phyloP scores from a whole-genome alignment of 2,113 vertebrate genomes.

The Clupea harengus region DNA sequence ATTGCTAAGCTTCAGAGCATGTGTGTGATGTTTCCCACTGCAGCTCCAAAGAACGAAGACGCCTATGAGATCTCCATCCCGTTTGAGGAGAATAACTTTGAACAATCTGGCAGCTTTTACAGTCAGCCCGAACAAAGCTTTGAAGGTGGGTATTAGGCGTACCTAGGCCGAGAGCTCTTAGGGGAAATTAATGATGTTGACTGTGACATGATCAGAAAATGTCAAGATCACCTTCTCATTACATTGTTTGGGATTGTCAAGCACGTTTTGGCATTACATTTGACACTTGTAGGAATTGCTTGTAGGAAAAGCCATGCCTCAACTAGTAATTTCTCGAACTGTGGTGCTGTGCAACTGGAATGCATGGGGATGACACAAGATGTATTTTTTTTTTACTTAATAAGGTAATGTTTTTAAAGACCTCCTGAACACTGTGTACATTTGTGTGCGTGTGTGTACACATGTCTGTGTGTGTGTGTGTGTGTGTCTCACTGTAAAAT shows the following conservation, averaged over 20 bases:
- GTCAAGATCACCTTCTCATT: too few species aligned
- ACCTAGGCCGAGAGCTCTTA: background rate
- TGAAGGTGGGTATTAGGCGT: conserved; percentile 68
- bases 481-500: background rate
- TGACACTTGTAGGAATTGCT: too few species aligned
- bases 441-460: background rate
- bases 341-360: background rate
- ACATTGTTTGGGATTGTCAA: too few species aligned
- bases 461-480: conserved; percentile 1
- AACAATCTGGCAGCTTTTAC: conserved; percentile 74
- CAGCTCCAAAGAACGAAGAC: conserved; percentile 81
- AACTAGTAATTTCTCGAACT: too few species aligned
- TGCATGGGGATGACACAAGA: background rate
- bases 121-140: conserved; percentile 73
- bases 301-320: too few species aligned
- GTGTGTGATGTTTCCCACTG: background rate
- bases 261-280: too few species aligned
- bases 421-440: too few species aligned
- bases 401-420: background rate
- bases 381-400: too few species aligned
- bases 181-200: background rate
- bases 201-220: too few species aligned
- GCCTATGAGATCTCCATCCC: conserved; percentile 78
- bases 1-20: too few species aligned
- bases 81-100: conserved; percentile 77